Evolutionary conservation across 2,888 invertebrate genomes (phyloP).

Genomic region (Chironomus riparius): DNA sequence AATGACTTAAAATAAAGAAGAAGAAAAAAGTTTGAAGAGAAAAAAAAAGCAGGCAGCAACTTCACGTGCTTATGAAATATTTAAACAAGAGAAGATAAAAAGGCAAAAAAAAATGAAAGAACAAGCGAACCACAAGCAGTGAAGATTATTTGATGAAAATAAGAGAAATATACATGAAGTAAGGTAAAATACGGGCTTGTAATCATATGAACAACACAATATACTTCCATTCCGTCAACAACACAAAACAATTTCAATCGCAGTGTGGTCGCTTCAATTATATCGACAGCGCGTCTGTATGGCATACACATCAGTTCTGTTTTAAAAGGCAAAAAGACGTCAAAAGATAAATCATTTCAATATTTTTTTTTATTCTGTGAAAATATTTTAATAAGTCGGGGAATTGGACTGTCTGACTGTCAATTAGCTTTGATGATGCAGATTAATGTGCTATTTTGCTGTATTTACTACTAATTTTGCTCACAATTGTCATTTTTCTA

Average conservation of each 20-base stretch:
- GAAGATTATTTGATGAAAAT: background rate
- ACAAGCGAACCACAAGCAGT: background rate
- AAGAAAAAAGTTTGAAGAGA: background rate
- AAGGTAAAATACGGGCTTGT: background rate
- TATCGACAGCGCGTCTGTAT: conserved; percentile 15
- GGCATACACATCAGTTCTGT: background rate
- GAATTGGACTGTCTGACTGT: no score
- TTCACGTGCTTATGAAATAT: background rate
- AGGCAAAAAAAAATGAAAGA: background rate
- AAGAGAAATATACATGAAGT: background rate
- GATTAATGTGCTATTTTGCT: no score
- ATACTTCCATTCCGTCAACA: background rate
- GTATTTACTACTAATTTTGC: no score
- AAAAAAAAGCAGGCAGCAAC: background rate
- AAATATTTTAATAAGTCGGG: no score
- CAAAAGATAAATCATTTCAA: conserved; percentile 25
- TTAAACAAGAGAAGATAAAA: background rate
- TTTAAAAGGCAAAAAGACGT: background rate
- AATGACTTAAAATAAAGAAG: background rate
- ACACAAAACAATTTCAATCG: conserved; percentile 23
- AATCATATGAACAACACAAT: background rate
- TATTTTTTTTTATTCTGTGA: no score
- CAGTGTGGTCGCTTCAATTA: conserved; percentile 26
- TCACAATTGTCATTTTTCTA: no score
- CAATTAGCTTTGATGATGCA: no score